Percentiles rank a stretch among this genome's conserved stretches.
phyloP scores from a whole-genome alignment of 2,113 vertebrate genomes.

The Cyprinus carpio region DNA sequence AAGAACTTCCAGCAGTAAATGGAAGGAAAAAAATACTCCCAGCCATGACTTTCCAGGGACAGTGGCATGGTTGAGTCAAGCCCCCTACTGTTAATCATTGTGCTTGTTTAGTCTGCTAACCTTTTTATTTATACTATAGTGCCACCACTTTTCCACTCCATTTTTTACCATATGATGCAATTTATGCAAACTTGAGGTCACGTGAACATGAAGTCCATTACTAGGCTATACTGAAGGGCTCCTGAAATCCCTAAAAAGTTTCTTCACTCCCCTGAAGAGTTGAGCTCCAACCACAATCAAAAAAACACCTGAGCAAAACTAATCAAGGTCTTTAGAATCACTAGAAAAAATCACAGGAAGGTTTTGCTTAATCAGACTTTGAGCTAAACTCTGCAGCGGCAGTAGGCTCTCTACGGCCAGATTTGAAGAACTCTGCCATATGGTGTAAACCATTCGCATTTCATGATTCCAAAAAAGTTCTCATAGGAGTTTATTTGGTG shows the following conservation, averaged over 20 bases:
- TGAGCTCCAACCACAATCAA: background rate
- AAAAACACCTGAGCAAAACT: background rate
- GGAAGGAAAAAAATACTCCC: slow-evolving; percentile 5
- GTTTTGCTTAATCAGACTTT: background rate
- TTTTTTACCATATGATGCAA: slow-evolving; percentile 3
- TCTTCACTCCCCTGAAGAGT: background rate
- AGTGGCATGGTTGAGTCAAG: slow-evolving; percentile 5
- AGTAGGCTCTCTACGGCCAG: background rate
- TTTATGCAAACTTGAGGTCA: background rate
- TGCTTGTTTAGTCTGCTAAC: background rate
- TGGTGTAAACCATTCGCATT: background rate
- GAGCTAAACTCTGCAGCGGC: background rate
- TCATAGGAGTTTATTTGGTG: background rate
- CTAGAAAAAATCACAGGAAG: background rate
- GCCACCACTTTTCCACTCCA: background rate
- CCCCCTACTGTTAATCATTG: background rate
- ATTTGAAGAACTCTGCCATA: background rate
- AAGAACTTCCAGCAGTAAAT: background rate
- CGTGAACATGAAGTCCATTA: background rate
- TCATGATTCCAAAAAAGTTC: background rate
- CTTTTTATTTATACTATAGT: background rate
- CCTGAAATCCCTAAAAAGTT: background rate
- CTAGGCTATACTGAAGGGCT: background rate
- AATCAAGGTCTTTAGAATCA: background rate
- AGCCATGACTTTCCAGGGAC: slow-evolving; percentile 1